Evolutionary conservation across 2,113 vertebrate genomes (phyloP), one percentile per base, ranked within the genome.

Genomic region (Atherinomorus stipes): DNA sequence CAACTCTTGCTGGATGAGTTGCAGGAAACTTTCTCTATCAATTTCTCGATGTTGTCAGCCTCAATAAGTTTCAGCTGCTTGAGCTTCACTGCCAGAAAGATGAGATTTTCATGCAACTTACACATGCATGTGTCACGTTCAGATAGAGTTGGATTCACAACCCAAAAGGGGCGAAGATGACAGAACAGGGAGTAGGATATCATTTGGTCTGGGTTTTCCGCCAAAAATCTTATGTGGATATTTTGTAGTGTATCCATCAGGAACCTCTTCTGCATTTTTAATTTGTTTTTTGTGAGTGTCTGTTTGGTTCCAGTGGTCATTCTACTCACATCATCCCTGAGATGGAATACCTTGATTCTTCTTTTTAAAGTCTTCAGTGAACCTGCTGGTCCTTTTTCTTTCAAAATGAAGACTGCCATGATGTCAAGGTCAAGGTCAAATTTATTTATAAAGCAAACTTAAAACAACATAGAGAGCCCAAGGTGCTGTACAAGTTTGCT

Each of bases 181-280:
- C 59, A 62, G 40, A 62, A 62, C 45, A 62, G 59, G 15, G 59
- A 62, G 40, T 45, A 62, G 7, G 59, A 45, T 16, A 61, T 44
- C 11, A 22, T 44, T 13, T 61, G 38, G 11, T 42, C 21, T 23
- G 37, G 58, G 38, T 42, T 60, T 60, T 60, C 58, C 42, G 12
- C n/a, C 21, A 40, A 60, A 42, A 42, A 42, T 21, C 31, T 19
- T 59, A 4, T 59, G 54, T 60, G 37, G 22, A 62, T 45, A 62
- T 26, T 62, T 62, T 45, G 38, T 45, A 45, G 1, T 21, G 45
- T 34, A 37, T 50, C 26, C 62, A 50, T 22, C 26, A 51, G 62
- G 62, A 64, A 37, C 45, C 62, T 64, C 28, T 51, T 50, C 18
- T 64, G 62, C 62, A 50, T 64, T 64, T 64, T 64, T 34, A 31